These are phyloP conservation scores for Eriocheir sinensis DNA, from an alignment of 1,140 invertebrate genomes.

Conservation along the genomic window DNA sequence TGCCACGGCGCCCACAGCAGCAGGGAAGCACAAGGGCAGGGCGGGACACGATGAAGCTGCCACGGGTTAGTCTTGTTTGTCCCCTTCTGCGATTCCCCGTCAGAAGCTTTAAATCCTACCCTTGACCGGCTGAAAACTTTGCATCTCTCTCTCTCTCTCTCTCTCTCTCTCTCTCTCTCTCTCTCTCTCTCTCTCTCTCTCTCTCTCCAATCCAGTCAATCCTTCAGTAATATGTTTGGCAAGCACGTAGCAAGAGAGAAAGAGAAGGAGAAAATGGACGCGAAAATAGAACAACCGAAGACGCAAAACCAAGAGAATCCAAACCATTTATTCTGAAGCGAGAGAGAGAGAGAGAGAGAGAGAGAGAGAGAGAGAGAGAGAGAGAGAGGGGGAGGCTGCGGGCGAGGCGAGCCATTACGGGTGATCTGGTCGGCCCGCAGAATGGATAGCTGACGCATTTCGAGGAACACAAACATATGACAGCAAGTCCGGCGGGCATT, in stretches of 20 bases:
- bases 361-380: neutral
- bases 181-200: neutral
- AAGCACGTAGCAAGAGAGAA: neutral
- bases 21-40: neutral
- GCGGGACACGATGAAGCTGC: too few relatives aligned
- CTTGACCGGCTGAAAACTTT: neutral
- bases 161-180: constrained; percentile 22
- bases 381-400: neutral
- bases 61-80: neutral
- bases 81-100: too few relatives aligned
- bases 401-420: constrained; percentile 5
- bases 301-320: neutral
- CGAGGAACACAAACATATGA: neutral
- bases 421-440: constrained; percentile 11
- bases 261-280: neutral
- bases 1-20: too few relatives aligned
- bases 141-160: neutral
- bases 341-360: neutral
- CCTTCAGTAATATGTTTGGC: neutral
- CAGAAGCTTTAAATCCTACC: too few relatives aligned
- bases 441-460: neutral
- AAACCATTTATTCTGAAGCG: neutral
- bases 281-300: neutral
- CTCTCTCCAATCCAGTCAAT: neutral
- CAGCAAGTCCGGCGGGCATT: neutral